Conservation (phyloP, 2,888 invertebrate species). For the Acrobasis repandana region DNA sequence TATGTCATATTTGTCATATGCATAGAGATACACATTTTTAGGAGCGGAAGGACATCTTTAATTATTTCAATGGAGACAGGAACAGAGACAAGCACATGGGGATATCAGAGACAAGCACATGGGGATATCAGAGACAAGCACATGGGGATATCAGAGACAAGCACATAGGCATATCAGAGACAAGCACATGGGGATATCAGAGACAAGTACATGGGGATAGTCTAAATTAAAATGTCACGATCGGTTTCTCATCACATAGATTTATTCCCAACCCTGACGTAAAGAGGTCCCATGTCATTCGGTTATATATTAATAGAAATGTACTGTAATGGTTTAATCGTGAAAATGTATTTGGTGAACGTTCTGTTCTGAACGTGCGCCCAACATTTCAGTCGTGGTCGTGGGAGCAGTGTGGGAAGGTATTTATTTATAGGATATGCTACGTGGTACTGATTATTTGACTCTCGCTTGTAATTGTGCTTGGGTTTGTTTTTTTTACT, state of each 20-base stretch:
- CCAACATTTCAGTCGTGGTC: conserved; percentile 3
- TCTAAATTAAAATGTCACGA: neutral
- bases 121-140: neutral
- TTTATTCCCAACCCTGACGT: conserved; percentile 8
- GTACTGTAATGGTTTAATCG: conserved; percentile 22
- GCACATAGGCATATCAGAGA: too few species aligned
- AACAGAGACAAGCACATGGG: too few species aligned
- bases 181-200: neutral
- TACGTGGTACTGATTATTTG: too few species aligned
- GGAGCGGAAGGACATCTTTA: too few species aligned
- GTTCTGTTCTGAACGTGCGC: conserved; percentile 1
- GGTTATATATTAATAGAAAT: conserved; percentile 24
- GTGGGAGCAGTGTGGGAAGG: conserved; percentile 11
- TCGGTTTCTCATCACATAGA: conserved; percentile 15
- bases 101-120: too few species aligned
- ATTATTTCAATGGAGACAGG: too few species aligned
- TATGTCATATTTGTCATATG: too few species aligned
- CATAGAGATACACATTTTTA: too few species aligned
- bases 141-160: neutral
- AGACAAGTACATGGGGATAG: neutral
- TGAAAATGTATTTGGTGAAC: conserved; percentile 17
- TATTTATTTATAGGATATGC: neutral
- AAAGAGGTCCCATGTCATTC: conserved; percentile 9
- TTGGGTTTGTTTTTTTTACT: too few species aligned
- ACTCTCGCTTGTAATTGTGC: too few species aligned